Evolutionary conservation across 1,140 invertebrate species (phyloP), one percentile per base, ranked within the genome.

Genomic region (Bacillus rossius): DNA sequence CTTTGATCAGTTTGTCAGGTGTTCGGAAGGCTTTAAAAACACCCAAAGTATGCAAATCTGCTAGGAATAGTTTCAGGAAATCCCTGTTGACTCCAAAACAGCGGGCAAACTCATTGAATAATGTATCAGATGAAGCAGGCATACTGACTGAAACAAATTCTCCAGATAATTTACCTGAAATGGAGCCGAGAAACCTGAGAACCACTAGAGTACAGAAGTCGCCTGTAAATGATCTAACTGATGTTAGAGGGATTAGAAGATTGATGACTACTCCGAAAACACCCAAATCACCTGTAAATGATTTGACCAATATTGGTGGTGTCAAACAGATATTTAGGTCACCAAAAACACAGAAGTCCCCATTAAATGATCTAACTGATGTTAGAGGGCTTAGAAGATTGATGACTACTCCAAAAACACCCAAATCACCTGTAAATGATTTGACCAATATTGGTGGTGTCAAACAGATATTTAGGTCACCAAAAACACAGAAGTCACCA

Each of bases 201-300:
- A 72, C 55, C 60, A 65, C 57, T 34, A 73, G 42, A 73, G 62
- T 47, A 34, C 53, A 48, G n/a, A 70, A 63, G 22, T 71, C 69
- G 0, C 75, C 77, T 1, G 69, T 65, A 37, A 75, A 80, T 63
- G 74, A 79, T 62, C 61, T 79, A 22, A 64, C 64, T 1, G 62
- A 72, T 37, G 66, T 77, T 0, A 61, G 64, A 45, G 75, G 73
- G 1, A 70, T 77, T 2, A 70, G 67, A 49, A 57, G 61, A 4
- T 53, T 75, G 41, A 72, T 75, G 41, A 65, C 55, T 61, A 57
- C 60, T 0, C 71, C 71, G 0, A 70, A 43, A 72, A 61, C 43
- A 40, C 51, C 43, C n/a, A 70, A 62, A 17, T 70, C 69, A 1
- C 76, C 77, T 0, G 69, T 65, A 41, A 75, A 79, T 61, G 75